Conservation (phyloP, 2,797 vertebrate genomes). For the Astyanax mexicanus region DNA sequence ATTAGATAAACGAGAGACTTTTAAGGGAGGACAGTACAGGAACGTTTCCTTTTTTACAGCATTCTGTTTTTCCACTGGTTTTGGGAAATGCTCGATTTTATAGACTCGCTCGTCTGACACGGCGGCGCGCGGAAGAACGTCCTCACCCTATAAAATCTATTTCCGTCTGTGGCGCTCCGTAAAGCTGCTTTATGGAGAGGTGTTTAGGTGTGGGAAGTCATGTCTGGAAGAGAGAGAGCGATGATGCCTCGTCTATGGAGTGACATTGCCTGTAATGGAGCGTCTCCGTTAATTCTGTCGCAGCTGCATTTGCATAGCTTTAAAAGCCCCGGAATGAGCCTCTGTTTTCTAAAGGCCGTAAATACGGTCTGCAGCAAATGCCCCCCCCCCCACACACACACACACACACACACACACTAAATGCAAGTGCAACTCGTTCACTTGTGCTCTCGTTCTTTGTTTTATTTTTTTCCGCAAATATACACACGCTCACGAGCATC, state of each 20-base stretch:
- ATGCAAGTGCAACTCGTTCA: neutral
- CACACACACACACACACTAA: too few relatives aligned
- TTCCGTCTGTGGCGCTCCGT: neutral
- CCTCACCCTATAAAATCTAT: neutral
- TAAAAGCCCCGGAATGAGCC: constrained; percentile 60
- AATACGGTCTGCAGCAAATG: constrained; percentile 49
- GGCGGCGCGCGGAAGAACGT: neutral
- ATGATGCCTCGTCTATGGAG: neutral
- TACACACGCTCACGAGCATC: neutral
- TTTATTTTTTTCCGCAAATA: too few relatives aligned
- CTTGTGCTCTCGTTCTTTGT: neutral
- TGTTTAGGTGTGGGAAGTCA: neutral
- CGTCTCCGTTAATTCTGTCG: constrained; percentile 53
- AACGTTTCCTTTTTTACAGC: neutral
- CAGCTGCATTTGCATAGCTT: constrained; percentile 66
- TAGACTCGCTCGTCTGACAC: neutral
- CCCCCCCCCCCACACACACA: constrained; percentile 35
- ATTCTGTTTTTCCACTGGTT: neutral
- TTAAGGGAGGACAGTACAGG: too few relatives aligned
- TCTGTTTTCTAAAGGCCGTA: constrained; percentile 59
- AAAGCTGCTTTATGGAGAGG: neutral
- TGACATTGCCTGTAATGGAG: constrained; percentile 62
- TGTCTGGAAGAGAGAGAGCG: neutral
- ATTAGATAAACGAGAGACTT: too few relatives aligned
- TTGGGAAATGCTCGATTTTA: neutral